A percentile compares a stretch with the other conserved stretches of the same genome.
Conservation (phyloP, 2,113 vertebrate genomes). For the Hassar affinis region DNA sequence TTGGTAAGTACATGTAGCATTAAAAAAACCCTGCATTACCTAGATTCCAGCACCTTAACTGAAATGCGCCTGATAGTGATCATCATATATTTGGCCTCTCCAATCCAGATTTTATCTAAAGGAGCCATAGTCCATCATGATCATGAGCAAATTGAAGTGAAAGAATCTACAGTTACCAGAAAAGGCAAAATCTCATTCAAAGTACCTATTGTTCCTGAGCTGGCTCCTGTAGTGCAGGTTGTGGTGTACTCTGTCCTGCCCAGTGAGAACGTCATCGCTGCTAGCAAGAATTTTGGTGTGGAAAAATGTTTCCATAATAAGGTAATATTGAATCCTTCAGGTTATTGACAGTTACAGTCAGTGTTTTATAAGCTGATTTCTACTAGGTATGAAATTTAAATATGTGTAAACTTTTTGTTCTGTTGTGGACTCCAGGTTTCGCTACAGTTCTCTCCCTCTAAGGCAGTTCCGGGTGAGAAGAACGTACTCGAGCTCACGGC, state of each 20-base stretch:
- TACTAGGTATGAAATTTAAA: neutral
- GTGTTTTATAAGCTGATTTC: too few relatives aligned
- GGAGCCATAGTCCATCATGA: slow-evolving; percentile 70
- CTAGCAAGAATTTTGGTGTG: slow-evolving; percentile 69
- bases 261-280: slow-evolving; percentile 73
- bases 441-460: slow-evolving; percentile 69
- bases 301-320: slow-evolving; percentile 81
- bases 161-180: slow-evolving; percentile 55
- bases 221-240: slow-evolving; percentile 67
- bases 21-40: neutral
- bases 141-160: slow-evolving; percentile 56
- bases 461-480: slow-evolving; percentile 72
- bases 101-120: slow-evolving; percentile 72
- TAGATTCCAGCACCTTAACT: neutral
- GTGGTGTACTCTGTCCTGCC: slow-evolving; percentile 77
- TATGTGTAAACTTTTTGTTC: neutral
- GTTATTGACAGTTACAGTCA: too few relatives aligned
- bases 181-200: slow-evolving; percentile 70
- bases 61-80: neutral
- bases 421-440: slow-evolving; percentile 63
- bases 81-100: slow-evolving; percentile 25
- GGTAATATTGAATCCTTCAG: slow-evolving; percentile 68
- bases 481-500: slow-evolving; percentile 66
- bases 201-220: slow-evolving; percentile 63
- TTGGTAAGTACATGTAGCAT: slow-evolving; percentile 60